Percentiles rank a stretch among this genome's conserved stretches.
Evolutionary conservation across 2,888 invertebrate species (phyloP).

Genomic region (Herminia tarsipennalis): DNA sequence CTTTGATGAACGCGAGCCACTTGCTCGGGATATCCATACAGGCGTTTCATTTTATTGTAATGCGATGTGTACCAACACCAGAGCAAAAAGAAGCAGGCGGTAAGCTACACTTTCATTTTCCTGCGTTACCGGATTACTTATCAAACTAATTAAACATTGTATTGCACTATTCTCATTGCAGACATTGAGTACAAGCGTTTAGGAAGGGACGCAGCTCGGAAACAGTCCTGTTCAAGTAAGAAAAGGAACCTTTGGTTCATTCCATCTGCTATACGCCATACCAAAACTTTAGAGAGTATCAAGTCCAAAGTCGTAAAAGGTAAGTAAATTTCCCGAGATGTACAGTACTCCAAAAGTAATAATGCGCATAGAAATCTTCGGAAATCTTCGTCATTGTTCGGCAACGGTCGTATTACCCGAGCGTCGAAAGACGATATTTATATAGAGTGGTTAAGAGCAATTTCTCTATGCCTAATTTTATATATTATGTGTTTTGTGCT

Average conservation of each 20-base stretch:
- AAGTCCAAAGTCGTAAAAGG: conserved; percentile 81
- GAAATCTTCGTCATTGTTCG: too few species aligned
- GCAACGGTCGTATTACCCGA: too few species aligned
- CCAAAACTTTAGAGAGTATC: conserved; percentile 80
- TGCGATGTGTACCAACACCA: conserved; percentile 84
- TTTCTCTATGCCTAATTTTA: too few species aligned
- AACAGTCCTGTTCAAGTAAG: conserved; percentile 59
- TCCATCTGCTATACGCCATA: conserved; percentile 79
- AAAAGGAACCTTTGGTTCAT: conserved; percentile 83
- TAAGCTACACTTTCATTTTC: too few species aligned
- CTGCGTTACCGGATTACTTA: too few species aligned
- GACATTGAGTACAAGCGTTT: conserved; percentile 82
- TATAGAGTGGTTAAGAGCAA: too few species aligned
- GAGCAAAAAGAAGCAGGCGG: conserved; percentile 83
- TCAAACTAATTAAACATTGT: background rate
- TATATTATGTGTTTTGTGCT: too few species aligned
- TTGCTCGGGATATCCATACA: conserved; percentile 80
- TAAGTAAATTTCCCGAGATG: conserved; percentile 26
- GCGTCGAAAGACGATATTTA: too few species aligned
- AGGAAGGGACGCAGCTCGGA: conserved; percentile 63
- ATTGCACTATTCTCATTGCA: conserved; percentile 44
- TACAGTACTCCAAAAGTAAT: too few species aligned
- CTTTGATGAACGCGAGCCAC: conserved; percentile 85
- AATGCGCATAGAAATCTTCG: too few species aligned
- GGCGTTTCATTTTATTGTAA: conserved; percentile 78